Percentiles rank a stretch among this genome's conserved stretches.
These are phyloP conservation scores for Cheirogaleus medius DNA, from an alignment of 2,113 vertebrate genomes.

Conservation along the genomic window DNA sequence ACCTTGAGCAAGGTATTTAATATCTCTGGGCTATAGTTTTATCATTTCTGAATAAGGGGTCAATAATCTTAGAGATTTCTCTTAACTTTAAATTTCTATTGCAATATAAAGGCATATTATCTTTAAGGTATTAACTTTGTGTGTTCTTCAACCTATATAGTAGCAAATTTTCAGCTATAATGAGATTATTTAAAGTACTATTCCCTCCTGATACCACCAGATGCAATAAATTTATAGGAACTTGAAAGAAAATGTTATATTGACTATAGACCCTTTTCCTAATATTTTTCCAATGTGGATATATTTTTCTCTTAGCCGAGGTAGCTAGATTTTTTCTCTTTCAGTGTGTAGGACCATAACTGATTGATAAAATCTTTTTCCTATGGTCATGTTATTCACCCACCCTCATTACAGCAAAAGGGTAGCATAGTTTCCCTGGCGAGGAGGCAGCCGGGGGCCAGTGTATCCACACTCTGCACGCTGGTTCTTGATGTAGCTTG, in stretches of 20 bases:
- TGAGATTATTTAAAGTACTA: background rate
- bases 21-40: background rate
- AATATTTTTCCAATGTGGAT: background rate
- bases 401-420: background rate
- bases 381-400: background rate
- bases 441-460: background rate
- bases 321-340: background rate
- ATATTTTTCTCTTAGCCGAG: background rate
- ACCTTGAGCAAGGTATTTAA: background rate
- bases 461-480: background rate
- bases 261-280: background rate
- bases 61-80: background rate
- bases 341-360: background rate
- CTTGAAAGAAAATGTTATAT: background rate
- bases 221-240: background rate
- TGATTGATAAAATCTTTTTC: background rate
- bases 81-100: background rate
- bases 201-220: background rate
- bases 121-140: background rate
- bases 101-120: background rate
- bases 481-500: background rate
- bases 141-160: background rate
- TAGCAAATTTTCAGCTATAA: background rate
- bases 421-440: background rate
- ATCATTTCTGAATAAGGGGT: background rate